phyloP scores from a whole-genome alignment of 2,888 invertebrate genomes.

The Spatulosminthurus flaviceps region DNA sequence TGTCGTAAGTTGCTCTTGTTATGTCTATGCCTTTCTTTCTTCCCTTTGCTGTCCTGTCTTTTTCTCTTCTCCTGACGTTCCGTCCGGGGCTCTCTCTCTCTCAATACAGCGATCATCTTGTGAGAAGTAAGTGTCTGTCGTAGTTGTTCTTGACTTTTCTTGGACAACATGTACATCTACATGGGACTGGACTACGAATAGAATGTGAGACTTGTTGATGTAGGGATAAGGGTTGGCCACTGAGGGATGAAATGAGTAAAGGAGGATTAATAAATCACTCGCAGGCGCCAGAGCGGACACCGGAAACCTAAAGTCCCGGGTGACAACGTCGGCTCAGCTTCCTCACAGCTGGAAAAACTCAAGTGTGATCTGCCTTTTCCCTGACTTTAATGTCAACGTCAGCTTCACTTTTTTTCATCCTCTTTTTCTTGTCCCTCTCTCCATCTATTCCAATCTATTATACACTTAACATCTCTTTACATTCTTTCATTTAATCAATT shows the following conservation, averaged over 20 bases:
- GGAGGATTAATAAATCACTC: constrained; percentile 64
- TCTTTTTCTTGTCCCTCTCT: constrained; percentile 29
- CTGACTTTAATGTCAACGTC: constrained; percentile 41
- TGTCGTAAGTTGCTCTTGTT: constrained; percentile 44
- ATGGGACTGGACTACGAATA: constrained; percentile 23
- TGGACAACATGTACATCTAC: not conserved
- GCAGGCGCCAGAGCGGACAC: constrained; percentile 63
- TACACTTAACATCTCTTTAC: constrained; percentile 28
- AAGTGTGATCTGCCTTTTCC: constrained; percentile 49
- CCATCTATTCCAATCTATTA: constrained; percentile 27
- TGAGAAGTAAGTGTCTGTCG: constrained; percentile 8
- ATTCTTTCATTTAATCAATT: constrained; percentile 25
- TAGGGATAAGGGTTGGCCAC: constrained; percentile 59
- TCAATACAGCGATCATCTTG: constrained; percentile 8
- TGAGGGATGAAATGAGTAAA: constrained; percentile 59
- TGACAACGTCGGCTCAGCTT: constrained; percentile 62
- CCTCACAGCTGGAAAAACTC: constrained; percentile 64
- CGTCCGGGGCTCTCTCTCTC: not conserved
- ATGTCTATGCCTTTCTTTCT: constrained; percentile 30
- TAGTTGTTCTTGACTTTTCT: not conserved
- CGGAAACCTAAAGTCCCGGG: constrained; percentile 64
- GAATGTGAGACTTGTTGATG: constrained; percentile 58
- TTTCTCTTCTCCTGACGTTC: constrained; percentile 18
- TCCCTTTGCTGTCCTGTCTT: not conserved
- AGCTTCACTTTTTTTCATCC: constrained; percentile 16